Evolutionary conservation across 2,113 vertebrate genomes (phyloP).

Genomic region (Monopterus albus): DNA sequence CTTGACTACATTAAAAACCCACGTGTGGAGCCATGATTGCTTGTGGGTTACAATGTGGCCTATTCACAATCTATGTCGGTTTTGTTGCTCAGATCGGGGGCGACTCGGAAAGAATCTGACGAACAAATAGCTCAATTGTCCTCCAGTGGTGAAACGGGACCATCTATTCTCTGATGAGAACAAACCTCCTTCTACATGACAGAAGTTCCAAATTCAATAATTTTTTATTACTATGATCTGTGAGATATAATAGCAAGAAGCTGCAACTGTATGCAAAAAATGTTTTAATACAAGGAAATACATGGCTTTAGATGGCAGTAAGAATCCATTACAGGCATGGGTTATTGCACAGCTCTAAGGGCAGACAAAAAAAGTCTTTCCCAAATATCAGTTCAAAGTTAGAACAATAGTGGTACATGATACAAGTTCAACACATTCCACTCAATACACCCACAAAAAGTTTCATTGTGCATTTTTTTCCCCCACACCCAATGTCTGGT

Average conservation of each 20-base stretch:
- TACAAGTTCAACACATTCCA: conserved; percentile 29
- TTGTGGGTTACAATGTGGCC: conserved; percentile 53
- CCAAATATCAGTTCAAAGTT: conserved; percentile 55
- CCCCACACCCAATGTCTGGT: conserved; percentile 5
- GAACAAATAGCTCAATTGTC: conserved; percentile 63
- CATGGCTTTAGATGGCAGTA: conserved; percentile 81
- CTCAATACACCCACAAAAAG: conserved; percentile 9
- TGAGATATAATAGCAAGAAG: conserved; percentile 12
- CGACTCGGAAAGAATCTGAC: conserved; percentile 61
- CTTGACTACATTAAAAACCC: conserved; percentile 39
- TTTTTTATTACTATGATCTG: not conserved
- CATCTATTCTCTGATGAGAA: conserved; percentile 12
- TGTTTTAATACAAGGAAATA: conserved; percentile 81
- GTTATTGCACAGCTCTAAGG: conserved; percentile 79
- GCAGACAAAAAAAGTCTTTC: conserved; percentile 52
- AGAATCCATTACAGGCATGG: conserved; percentile 79
- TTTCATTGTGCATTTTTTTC: conserved; percentile 10
- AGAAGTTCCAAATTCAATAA: conserved; percentile 3
- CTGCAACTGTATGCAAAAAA: conserved; percentile 60
- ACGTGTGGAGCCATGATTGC: conserved; percentile 32
- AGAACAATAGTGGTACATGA: conserved; percentile 57
- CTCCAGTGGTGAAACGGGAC: conserved; percentile 18
- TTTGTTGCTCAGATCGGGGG: conserved; percentile 53
- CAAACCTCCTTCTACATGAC: conserved; percentile 25
- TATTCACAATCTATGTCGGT: conserved; percentile 59